Conservation (phyloP, 2,888 invertebrate genomes). For the Tyria jacobaeae region DNA sequence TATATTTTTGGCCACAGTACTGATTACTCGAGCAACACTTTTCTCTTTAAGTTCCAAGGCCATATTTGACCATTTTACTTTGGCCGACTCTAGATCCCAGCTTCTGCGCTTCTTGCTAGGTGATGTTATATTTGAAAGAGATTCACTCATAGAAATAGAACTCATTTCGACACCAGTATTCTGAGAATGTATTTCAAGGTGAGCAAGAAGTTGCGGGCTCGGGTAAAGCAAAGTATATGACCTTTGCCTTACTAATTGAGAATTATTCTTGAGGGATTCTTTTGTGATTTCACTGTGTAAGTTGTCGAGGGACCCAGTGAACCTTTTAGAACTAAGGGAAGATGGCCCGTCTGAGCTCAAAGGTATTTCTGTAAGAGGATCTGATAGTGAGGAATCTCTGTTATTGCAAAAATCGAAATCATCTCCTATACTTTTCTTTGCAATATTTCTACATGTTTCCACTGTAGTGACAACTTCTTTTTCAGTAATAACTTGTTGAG, state of each 20-base stretch:
- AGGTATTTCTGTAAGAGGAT: constrained; percentile 53
- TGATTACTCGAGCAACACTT: constrained; percentile 39
- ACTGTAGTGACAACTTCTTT: constrained; percentile 50
- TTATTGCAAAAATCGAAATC: constrained; percentile 36
- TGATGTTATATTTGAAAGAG: constrained; percentile 68
- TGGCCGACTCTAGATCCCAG: constrained; percentile 81
- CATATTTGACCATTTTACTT: constrained; percentile 84
- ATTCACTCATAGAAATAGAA: constrained; percentile 84
- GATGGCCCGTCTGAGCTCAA: constrained; percentile 63
- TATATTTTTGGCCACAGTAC: constrained; percentile 30
- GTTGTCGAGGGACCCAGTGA: constrained; percentile 80
- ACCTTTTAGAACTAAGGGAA: constrained; percentile 74
- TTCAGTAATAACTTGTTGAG: constrained; percentile 49
- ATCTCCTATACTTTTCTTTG: constrained; percentile 29
- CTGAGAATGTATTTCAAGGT: constrained; percentile 84
- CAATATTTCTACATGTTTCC: constrained; percentile 33
- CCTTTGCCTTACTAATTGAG: constrained; percentile 88
- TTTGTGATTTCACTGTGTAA: constrained; percentile 70
- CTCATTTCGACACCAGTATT: constrained; percentile 79
- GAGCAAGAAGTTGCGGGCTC: constrained; percentile 90
- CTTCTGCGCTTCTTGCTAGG: constrained; percentile 75
- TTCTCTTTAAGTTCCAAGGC: constrained; percentile 73
- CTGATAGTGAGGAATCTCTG: constrained; percentile 51
- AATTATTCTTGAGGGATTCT: constrained; percentile 50
- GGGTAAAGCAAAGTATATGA: constrained; percentile 93